Evolutionary conservation across 2,113 vertebrate species (phyloP).

Genomic region (Coptodon rendalli): DNA sequence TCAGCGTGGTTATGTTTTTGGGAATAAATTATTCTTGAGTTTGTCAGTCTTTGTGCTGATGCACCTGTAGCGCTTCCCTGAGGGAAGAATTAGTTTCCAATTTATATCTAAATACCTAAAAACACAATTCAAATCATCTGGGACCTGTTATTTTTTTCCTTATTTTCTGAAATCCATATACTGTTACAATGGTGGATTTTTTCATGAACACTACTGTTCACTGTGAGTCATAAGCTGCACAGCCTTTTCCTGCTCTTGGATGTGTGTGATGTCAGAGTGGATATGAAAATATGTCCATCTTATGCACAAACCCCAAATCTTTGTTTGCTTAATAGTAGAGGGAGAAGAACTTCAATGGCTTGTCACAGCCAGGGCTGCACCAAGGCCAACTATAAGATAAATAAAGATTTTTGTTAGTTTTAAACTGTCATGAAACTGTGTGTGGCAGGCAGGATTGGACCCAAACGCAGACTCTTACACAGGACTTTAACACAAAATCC

Average conservation of each 20-base stretch:
- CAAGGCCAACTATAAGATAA: neutral
- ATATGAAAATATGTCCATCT: too few relatives aligned
- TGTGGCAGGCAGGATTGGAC: neutral
- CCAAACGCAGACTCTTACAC: neutral
- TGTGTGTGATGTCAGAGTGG: too few relatives aligned
- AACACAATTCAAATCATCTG: neutral
- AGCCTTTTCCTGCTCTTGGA: neutral
- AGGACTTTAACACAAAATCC: neutral
- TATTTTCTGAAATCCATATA: neutral
- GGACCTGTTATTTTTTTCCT: fast-evolving
- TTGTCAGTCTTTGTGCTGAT: neutral
- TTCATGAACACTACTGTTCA: neutral
- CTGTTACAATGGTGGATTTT: neutral
- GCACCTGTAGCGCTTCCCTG: neutral
- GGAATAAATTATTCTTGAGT: neutral
- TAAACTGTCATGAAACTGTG: neutral
- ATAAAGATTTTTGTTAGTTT: neutral
- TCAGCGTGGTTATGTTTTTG: fast-evolving
- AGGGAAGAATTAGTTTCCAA: neutral
- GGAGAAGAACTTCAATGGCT: too few relatives aligned
- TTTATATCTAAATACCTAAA: neutral
- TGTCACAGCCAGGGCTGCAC: neutral
- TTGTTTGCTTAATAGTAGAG: neutral
- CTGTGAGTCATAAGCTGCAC: neutral
- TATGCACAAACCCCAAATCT: neutral